Percentiles rank a stretch among this genome's conserved stretches.
Conservation (phyloP, 2,113 vertebrate genomes). For the Hippoglossus stenolepis region DNA sequence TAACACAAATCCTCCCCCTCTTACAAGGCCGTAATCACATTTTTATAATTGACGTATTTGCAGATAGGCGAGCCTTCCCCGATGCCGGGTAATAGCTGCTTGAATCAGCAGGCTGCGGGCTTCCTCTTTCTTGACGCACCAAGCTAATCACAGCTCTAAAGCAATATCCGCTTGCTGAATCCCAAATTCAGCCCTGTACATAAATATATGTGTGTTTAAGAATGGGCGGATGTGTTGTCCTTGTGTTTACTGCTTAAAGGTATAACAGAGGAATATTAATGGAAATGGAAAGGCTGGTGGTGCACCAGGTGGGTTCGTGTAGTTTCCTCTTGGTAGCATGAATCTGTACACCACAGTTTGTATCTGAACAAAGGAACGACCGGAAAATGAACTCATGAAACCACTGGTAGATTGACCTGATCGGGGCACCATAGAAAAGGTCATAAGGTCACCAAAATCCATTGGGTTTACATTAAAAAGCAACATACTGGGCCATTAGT, state of each 20-base stretch:
- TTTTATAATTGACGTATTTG: conserved; percentile 71
- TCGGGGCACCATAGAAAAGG: not conserved
- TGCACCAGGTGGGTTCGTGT: not conserved
- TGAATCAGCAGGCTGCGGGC: conserved; percentile 51
- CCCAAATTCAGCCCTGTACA: conserved; percentile 28
- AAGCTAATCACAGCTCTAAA: conserved; percentile 59
- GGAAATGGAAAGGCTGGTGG: not conserved
- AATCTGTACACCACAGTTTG: not conserved
- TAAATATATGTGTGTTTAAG: conserved; percentile 9
- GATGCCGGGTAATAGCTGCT: conserved; percentile 63
- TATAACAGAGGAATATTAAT: not conserved
- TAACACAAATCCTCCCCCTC: conserved; percentile 69
- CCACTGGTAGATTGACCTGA: not conserved
- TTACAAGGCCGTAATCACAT: conserved; percentile 68
- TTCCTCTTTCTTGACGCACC: conserved; percentile 45
- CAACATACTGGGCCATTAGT: not conserved
- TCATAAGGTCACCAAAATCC: not conserved
- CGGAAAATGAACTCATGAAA: not conserved
- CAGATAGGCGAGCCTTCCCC: conserved; percentile 55
- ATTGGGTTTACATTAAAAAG: not conserved
- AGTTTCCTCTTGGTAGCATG: conserved; percentile 1
- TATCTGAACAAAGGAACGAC: not conserved
- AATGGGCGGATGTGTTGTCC: conserved; percentile 14
- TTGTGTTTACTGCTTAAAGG: not conserved
- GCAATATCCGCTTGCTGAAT: conserved; percentile 60